Percentiles rank a stretch among this genome's conserved stretches.
Conservation (phyloP, 2,888 invertebrate genomes). For the Andrena camellia region DNA sequence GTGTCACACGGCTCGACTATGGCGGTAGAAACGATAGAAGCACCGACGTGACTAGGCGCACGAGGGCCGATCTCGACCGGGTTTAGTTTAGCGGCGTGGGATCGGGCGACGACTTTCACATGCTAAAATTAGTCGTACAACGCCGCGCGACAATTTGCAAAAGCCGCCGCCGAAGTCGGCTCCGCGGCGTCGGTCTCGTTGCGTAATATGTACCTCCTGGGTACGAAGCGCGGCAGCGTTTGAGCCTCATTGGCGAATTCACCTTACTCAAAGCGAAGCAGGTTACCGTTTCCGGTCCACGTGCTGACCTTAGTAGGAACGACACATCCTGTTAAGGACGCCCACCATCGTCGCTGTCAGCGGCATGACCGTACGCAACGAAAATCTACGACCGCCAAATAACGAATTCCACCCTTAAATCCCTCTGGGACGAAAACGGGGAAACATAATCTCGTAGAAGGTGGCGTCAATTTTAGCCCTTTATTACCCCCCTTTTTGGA, state of each 20-base stretch:
- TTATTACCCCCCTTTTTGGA: too few species aligned
- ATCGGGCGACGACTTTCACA: conserved; percentile 68
- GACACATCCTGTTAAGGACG: conserved; percentile 49
- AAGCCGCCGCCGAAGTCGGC: conserved; percentile 43
- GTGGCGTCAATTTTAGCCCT: too few species aligned
- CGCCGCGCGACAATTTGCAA: conserved; percentile 63
- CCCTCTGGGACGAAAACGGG: too few species aligned
- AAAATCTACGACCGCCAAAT: conserved; percentile 4
- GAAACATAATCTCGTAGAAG: too few species aligned
- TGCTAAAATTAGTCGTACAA: conserved; percentile 69
- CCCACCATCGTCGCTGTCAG: conserved; percentile 6
- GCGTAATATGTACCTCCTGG: conserved; percentile 50
- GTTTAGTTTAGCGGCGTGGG: conserved; percentile 70
- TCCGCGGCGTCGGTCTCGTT: conserved; percentile 30
- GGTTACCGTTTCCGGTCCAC: conserved; percentile 73
- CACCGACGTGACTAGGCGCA: conserved; percentile 52
- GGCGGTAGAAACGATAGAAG: conserved; percentile 59
- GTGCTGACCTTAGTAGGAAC: conserved; percentile 54
- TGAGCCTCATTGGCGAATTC: conserved; percentile 66
- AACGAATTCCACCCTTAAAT: conserved; percentile 10
- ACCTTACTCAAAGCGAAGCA: conserved; percentile 66
- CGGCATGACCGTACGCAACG: conserved; percentile 11
- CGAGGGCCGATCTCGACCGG: conserved; percentile 40
- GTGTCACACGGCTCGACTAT: conserved; percentile 53
- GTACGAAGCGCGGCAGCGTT: conserved; percentile 49